These are phyloP conservation scores for Saccopteryx bilineata DNA, from an alignment of 2,113 vertebrate genomes.

Conservation along the genomic window DNA sequence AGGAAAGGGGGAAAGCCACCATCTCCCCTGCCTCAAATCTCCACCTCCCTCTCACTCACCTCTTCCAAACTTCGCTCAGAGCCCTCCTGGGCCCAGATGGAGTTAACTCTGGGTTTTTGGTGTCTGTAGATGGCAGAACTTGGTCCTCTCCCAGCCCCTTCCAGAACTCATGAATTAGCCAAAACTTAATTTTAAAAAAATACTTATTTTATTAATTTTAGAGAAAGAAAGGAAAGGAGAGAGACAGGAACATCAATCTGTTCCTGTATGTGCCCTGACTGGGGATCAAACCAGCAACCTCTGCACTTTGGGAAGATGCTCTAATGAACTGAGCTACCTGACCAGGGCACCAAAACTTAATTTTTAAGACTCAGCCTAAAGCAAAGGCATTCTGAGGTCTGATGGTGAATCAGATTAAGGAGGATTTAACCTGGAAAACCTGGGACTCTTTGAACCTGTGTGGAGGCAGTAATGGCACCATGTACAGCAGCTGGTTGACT, in stretches of 20 bases:
- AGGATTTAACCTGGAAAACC: neutral
- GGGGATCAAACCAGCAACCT: too few relatives aligned
- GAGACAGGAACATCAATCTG: too few relatives aligned
- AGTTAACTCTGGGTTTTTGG: neutral
- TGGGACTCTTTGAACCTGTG: neutral
- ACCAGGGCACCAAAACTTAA: neutral
- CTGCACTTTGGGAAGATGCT: too few relatives aligned
- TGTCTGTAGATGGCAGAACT: neutral
- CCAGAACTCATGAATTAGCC: neutral
- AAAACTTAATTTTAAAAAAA: neutral
- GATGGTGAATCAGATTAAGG: neutral
- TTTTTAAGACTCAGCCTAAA: neutral
- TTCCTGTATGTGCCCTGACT: too few relatives aligned
- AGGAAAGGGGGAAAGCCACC: neutral
- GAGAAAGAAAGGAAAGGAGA: too few relatives aligned
- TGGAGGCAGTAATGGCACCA: neutral
- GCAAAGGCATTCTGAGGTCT: neutral
- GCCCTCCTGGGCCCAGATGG: neutral
- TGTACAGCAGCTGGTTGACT: neutral
- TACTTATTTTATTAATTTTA: too few relatives aligned
- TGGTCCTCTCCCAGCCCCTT: neutral
- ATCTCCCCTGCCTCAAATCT: neutral
- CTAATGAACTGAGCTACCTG: too few relatives aligned
- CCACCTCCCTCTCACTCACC: neutral
- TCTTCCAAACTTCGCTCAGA: neutral